phyloP scores from a whole-genome alignment of 2,888 invertebrate species.

The Sinohyriopsis cumingii region DNA sequence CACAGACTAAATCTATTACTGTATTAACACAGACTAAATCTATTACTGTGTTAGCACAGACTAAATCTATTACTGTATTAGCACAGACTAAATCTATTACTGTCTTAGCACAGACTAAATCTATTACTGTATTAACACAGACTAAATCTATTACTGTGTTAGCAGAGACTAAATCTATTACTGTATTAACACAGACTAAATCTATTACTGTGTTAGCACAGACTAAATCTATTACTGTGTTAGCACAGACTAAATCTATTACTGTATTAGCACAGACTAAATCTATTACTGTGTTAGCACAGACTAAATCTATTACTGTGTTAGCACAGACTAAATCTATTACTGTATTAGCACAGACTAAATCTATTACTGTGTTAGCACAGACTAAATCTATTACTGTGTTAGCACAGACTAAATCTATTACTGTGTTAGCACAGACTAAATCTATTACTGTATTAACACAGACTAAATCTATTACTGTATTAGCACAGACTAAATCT shows the following conservation, averaged over 20 bases:
- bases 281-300: not conserved
- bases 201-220: not conserved
- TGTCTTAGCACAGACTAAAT: not conserved
- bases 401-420: not conserved
- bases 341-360: not conserved
- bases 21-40: not conserved
- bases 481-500: not conserved
- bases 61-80: not conserved
- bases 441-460: not conserved
- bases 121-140: not conserved
- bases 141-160: not conserved
- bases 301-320: not conserved
- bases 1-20: not conserved
- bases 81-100: not conserved
- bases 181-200: not conserved
- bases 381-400: not conserved
- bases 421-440: not conserved
- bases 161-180: not conserved
- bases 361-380: not conserved
- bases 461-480: not conserved
- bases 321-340: not conserved
- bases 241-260: not conserved
- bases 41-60: not conserved
- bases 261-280: not conserved
- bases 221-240: not conserved